A percentile compares a stretch with the other conserved stretches of the same genome.
phyloP scores from a whole-genome alignment of 2,797 vertebrate species.

The Antennarius maculatus region DNA sequence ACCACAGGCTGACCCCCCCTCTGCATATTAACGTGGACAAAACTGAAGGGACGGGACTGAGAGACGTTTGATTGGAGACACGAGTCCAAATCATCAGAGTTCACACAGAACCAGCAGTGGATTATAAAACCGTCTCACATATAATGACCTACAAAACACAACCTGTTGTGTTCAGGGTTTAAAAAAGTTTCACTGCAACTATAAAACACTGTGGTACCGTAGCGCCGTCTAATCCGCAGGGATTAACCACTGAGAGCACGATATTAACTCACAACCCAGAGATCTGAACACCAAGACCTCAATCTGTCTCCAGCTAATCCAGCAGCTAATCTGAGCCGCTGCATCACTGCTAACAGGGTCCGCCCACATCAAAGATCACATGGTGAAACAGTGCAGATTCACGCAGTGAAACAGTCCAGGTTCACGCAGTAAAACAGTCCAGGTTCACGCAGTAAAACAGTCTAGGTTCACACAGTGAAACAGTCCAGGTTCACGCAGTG shows the following conservation, averaged over 20 bases:
- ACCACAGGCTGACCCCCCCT: slow-evolving; percentile 43
- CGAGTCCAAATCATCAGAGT: no score
- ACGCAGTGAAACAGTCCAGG: no score
- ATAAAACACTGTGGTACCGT: slow-evolving; percentile 23
- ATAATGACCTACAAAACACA: background rate
- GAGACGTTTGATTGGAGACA: slow-evolving; percentile 22
- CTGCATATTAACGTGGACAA: slow-evolving; percentile 34
- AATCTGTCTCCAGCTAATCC: slow-evolving; percentile 60
- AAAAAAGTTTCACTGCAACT: slow-evolving; percentile 13
- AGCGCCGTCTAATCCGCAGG: slow-evolving; percentile 62
- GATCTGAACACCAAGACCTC: slow-evolving; percentile 37
- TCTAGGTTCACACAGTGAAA: no score
- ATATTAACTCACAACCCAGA: slow-evolving; percentile 55
- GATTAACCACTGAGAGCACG: slow-evolving; percentile 74
- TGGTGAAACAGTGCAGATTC: no score
- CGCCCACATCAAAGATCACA: no score
- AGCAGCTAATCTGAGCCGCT: slow-evolving; percentile 21
- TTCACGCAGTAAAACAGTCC: no score
- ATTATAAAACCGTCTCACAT: background rate
- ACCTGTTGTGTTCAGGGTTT: slow-evolving; percentile 11
- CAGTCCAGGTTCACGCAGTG: no score
- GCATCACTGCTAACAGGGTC: no score
- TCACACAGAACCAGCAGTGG: no score
- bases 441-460: no score
- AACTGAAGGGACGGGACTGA: slow-evolving; percentile 28